Conservation (phyloP, 2,888 invertebrate species). For the Mythimna albipuncta region DNA sequence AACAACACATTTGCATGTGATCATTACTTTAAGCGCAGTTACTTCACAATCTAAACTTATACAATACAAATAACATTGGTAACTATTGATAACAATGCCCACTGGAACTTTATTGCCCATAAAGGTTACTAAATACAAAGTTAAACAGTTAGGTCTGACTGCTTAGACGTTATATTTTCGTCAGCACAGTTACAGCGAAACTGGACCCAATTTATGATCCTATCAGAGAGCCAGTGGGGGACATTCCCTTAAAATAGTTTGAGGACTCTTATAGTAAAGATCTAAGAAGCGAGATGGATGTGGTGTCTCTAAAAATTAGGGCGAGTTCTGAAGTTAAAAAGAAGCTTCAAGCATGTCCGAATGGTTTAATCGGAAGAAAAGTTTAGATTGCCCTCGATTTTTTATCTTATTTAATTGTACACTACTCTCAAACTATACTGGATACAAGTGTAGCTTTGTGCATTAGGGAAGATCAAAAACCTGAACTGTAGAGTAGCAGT, state of each 20-base stretch:
- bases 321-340: neutral
- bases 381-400: neutral
- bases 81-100: constrained; percentile 44
- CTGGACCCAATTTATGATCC: constrained; percentile 54
- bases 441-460: neutral
- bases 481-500: neutral
- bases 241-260: constrained; percentile 56
- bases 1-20: constrained; percentile 38
- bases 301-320: neutral
- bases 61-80: constrained; percentile 35
- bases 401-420: neutral
- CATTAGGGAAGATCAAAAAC: neutral
- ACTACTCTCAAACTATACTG: neutral
- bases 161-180: constrained; percentile 51
- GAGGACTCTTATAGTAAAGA: constrained; percentile 21
- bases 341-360: neutral
- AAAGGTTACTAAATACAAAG: constrained; percentile 50
- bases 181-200: constrained; percentile 35
- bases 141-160: constrained; percentile 46
- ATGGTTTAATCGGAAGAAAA: neutral
- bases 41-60: constrained; percentile 32
- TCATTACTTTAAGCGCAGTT: constrained; percentile 43
- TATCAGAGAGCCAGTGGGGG: constrained; percentile 55
- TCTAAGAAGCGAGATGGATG: constrained; percentile 20
- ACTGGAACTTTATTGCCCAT: constrained; percentile 36